Evolutionary conservation across 2,888 invertebrate species (phyloP), one percentile per base, ranked within the genome.

Genomic region (Chorisops tibialis): DNA sequence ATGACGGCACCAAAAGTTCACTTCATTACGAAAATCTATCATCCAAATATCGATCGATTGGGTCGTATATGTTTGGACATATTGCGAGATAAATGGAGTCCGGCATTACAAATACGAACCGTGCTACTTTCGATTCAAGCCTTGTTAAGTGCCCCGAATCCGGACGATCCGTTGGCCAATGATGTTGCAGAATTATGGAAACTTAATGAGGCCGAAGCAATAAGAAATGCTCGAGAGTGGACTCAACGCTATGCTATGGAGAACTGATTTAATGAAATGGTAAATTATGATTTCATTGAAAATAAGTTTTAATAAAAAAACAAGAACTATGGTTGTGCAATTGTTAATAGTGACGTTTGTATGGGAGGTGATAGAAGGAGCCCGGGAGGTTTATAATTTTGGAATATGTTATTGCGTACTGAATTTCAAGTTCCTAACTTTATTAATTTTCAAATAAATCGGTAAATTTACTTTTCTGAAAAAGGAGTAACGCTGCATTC

Each of bases 1-100:
- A 97, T 98, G 97, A 93, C 96, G 68, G 96, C 97, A 70, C 97
- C 97, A 69, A 97, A 96, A 89, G 96, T 97, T 81, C 88, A 96
- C 78, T 98, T 98, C 85, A 93, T 96, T 81, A 96, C 97, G 67
- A 96, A 96, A 86, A 97, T 98, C 81, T 98, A 97, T 82, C 98
- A 98, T 83, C 98, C 98, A 72, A 98, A 98, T 81, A 97, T 98
- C 80, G 97, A 98, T 83, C 93, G 96, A 83, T 85, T 97, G 70
- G 97, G 97, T 67, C 87, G 97, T 81, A 97, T 98, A 83, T 98
- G 98, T 79, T 82, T 98, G 80, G 97, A 98, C 80, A 97, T 98
- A 78, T 81, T 98, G 73, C 97, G 98, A 85, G 91, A 91, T 74
- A 89, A 90, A 78, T 98, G 98, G 98, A 96, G 96, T 78, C 97